Conservation (phyloP, 1,140 invertebrate genomes). For the Pantala flavescens region DNA sequence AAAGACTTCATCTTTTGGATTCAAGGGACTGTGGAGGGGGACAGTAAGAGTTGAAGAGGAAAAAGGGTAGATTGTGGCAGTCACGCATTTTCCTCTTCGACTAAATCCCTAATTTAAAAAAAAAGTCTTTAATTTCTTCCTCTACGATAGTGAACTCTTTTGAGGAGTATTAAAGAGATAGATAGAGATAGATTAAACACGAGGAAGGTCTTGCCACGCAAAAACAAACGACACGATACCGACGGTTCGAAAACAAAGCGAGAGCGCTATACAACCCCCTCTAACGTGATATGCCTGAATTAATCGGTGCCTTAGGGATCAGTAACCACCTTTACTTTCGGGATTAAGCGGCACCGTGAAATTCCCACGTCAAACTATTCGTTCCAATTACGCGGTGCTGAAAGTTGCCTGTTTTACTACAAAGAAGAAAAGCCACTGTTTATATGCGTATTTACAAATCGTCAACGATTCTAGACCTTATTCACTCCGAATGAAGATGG, state of each 20-base stretch:
- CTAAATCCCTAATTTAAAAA: conserved; percentile 1
- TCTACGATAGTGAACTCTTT: neutral
- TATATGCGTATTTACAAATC: neutral
- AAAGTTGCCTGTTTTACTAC: neutral
- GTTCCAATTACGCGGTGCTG: neutral
- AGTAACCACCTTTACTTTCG: neutral
- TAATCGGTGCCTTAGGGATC: neutral
- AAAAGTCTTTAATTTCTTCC: neutral
- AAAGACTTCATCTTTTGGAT: neutral
- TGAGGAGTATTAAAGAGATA: neutral
- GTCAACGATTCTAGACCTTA: neutral
- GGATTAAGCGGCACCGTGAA: too few species aligned
- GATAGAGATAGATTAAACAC: too few species aligned
- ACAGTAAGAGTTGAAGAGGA: neutral
- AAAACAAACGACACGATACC: neutral
- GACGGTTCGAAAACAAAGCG: neutral
- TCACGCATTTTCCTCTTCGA: conserved; percentile 4
- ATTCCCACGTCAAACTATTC: too few species aligned
- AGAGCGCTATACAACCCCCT: neutral
- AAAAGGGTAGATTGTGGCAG: neutral
- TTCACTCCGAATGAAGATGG: neutral
- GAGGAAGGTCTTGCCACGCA: neutral
- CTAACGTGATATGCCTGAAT: neutral
- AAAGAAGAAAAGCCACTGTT: neutral
- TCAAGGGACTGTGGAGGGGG: too few species aligned